These are phyloP conservation scores for Hyalella azteca DNA, from an alignment of 2,888 invertebrate genomes.

Conservation along the genomic window DNA sequence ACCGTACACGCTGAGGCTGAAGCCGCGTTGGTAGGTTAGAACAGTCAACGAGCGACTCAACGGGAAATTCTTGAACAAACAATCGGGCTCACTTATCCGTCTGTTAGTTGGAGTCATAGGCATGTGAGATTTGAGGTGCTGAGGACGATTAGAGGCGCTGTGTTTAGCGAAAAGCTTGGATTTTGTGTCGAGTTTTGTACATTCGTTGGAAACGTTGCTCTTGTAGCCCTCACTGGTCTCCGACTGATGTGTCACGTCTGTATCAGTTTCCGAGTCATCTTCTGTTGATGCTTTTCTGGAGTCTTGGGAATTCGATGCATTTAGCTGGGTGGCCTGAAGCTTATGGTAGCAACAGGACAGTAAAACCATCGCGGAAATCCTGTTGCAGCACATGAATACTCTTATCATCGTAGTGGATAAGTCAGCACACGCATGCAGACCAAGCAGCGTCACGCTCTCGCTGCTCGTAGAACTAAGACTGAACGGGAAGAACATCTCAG, in stretches of 20 bases:
- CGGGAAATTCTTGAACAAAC: conserved; percentile 44
- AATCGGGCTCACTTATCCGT: neutral
- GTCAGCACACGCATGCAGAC: conserved; percentile 55
- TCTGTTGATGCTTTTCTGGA: neutral
- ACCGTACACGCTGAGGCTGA: conserved; percentile 43
- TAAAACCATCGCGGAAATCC: conserved; percentile 44
- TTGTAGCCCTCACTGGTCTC: neutral
- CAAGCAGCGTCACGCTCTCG: conserved; percentile 40
- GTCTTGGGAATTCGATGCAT: neutral
- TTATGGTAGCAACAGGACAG: conserved; percentile 57
- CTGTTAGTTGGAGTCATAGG: neutral
- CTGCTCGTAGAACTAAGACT: neutral
- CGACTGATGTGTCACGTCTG: neutral
- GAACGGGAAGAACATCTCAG: neutral
- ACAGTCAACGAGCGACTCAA: conserved; percentile 42
- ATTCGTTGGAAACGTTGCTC: neutral
- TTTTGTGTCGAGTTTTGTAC: neutral
- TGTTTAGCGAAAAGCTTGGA: neutral
- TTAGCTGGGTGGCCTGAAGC: conserved; percentile 18
- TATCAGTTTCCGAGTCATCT: neutral
- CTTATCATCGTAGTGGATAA: conserved; percentile 51
- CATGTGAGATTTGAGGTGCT: neutral
- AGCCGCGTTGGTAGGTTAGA: conserved; percentile 6
- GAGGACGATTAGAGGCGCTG: neutral
- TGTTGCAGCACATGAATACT: conserved; percentile 39